Evolutionary conservation across 2,888 invertebrate species (phyloP), one percentile per base, ranked within the genome.

Genomic region (Incurvaria masculella): DNA sequence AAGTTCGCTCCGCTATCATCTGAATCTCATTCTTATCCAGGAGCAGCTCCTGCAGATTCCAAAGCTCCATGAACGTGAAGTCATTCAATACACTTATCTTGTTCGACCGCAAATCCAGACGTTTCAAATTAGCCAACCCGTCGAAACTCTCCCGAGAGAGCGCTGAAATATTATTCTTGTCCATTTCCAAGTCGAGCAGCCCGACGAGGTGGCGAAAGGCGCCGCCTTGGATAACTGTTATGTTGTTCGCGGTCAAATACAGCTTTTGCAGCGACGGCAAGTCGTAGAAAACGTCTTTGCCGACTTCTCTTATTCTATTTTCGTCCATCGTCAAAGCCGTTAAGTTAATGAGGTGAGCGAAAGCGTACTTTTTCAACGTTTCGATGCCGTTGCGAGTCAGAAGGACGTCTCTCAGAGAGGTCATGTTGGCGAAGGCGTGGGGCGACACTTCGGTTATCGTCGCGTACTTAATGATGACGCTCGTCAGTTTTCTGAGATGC

Each of bases 241-340:
- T 82, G 59, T 89, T 88, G 72, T 97, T 97, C 64, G 87, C 88
- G 62, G 93, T 92, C 48, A 97, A 79, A 60, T 86, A 87, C 47
- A 97, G 80, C 57, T 88, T 85, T 56, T 85, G 84, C 56, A 91
- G 70, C 19, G 80, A 74, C 1, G 91, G 90, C 50, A 91, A 65
- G 61, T 87, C 86, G 46, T 86, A 82, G 68, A 93, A 92, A 2
- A 88, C 88, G 57, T 86, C 84, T 43, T 86, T 81, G 59, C 86
- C 85, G 53, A 93, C 79, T 61, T 88, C 89, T 21, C 81, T 80
- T 61, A 93, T 86, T 59, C 80, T 80, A 68, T 93, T 93, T 57
- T 88, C 87, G 54, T 88, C 87, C 59, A 93, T 67, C 55, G 85
- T 86, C 43, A 93, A 73, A 39, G 84, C 72, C 17, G 83, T 83